These are phyloP conservation scores for Leptatherina wallacei DNA, from an alignment of 2,797 vertebrate species.

Conservation along the genomic window DNA sequence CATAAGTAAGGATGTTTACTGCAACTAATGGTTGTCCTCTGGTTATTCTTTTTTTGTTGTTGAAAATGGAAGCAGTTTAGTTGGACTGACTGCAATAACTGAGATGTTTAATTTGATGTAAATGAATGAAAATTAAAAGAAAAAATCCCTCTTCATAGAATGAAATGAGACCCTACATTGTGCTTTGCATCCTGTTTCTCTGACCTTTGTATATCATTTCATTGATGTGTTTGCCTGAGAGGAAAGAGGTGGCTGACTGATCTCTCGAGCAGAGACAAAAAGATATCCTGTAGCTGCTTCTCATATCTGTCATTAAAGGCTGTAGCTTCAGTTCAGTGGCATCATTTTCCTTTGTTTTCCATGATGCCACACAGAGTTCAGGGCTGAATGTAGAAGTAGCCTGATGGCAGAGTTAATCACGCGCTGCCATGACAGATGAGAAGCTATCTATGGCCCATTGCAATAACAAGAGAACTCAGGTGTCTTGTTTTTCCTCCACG, in stretches of 20 bases:
- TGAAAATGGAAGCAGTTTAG: not conserved
- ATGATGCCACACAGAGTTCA: conserved; percentile 5
- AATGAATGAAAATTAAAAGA: not conserved
- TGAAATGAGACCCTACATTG: conserved; percentile 10
- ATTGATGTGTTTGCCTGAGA: conserved; percentile 19
- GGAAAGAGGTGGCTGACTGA: conserved; percentile 9
- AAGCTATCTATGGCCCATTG: conserved; percentile 8
- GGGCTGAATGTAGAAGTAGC: conserved; percentile 8
- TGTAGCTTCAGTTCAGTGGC: conserved; percentile 18
- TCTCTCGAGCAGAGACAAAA: conserved; percentile 20
- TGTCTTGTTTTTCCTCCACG: conserved; percentile 15
- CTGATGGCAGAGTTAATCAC: conserved; percentile 16
- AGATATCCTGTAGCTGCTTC: conserved; percentile 5
- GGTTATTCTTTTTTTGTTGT: no score
- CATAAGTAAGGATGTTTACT: not conserved
- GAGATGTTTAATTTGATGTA: not conserved
- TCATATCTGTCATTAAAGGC: conserved; percentile 8
- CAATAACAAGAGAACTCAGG: conserved; percentile 39
- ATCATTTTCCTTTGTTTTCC: conserved; percentile 10
- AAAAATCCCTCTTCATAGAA: not conserved
- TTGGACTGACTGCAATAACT: not conserved
- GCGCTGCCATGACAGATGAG: conserved; percentile 18
- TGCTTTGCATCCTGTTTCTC: conserved; percentile 2
- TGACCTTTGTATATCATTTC: conserved; percentile 13
- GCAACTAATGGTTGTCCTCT: not conserved